These are phyloP conservation scores for Halyomorpha halys DNA, from an alignment of 1,140 invertebrate species.

Conservation along the genomic window DNA sequence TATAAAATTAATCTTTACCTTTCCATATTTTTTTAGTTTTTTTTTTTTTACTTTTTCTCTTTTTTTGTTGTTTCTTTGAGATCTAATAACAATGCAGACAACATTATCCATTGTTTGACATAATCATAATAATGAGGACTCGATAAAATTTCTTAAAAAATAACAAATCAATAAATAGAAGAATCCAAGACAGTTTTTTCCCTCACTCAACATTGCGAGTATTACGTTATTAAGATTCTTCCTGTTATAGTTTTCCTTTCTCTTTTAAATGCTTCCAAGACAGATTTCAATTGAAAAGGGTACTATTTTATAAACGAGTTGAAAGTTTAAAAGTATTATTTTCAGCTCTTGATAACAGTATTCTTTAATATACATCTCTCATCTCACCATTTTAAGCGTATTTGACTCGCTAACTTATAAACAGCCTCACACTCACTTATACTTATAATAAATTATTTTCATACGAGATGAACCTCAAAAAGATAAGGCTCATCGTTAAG, in stretches of 20 bases:
- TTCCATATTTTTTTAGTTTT: no score
- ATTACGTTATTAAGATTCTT: background rate
- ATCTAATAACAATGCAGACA: conserved; percentile 5
- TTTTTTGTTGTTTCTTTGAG: background rate
- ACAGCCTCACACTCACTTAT: conserved; percentile 18
- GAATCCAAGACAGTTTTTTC: background rate
- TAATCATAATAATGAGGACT: no score
- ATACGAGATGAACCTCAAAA: background rate
- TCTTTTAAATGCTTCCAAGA: background rate
- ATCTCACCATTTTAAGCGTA: conserved; percentile 16
- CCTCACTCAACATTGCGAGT: background rate
- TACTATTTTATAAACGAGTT: background rate
- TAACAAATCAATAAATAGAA: background rate
- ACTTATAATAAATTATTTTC: conserved; percentile 12
- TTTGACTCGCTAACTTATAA: conserved; percentile 11
- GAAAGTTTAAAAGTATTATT: background rate
- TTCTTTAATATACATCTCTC: background rate
- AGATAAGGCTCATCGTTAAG: background rate
- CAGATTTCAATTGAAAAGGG: background rate
- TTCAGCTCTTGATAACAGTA: conserved; percentile 11
- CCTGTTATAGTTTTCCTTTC: background rate
- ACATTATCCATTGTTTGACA: no score
- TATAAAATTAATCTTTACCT: background rate
- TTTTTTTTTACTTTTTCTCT: no score
- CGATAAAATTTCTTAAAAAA: background rate